Evolutionary conservation across 2,113 vertebrate species (phyloP).

Genomic region (Cichladusa arquata): DNA sequence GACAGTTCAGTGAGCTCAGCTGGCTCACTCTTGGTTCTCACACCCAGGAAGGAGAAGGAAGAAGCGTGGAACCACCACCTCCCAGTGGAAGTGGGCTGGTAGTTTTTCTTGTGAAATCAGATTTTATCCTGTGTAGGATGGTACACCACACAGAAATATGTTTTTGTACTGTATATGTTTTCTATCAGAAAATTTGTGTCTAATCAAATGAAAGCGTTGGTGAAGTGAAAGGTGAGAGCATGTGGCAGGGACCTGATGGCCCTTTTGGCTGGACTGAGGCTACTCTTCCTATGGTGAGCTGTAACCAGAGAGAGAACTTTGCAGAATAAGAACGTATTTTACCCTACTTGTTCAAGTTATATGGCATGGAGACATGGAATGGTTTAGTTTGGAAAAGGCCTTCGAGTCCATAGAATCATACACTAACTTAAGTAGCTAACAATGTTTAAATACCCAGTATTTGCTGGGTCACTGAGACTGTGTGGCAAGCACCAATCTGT

Average conservation of each 20-base stretch:
- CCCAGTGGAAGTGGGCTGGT: background rate
- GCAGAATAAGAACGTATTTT: background rate
- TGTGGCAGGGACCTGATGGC: accelerated
- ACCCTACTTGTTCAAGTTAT: background rate
- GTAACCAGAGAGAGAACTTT: background rate
- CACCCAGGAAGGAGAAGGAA: background rate
- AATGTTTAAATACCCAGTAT: background rate
- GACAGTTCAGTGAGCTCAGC: background rate
- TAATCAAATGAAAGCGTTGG: background rate
- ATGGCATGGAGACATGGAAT: background rate
- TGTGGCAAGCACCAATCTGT: background rate
- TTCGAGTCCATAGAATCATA: background rate
- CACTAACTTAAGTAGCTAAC: background rate
- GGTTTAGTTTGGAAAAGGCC: background rate
- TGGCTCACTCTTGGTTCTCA: accelerated
- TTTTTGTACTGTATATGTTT: background rate
- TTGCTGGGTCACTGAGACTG: background rate
- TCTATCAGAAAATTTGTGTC: background rate
- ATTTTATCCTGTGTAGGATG: background rate
- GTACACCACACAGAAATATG: background rate
- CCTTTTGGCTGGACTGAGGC: background rate
- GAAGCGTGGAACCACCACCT: background rate
- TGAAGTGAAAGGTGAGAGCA: background rate
- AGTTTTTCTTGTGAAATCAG: background rate
- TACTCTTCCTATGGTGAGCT: background rate